Conservation (phyloP, 2,797 vertebrate species). For the Delichon dasypus region DNA sequence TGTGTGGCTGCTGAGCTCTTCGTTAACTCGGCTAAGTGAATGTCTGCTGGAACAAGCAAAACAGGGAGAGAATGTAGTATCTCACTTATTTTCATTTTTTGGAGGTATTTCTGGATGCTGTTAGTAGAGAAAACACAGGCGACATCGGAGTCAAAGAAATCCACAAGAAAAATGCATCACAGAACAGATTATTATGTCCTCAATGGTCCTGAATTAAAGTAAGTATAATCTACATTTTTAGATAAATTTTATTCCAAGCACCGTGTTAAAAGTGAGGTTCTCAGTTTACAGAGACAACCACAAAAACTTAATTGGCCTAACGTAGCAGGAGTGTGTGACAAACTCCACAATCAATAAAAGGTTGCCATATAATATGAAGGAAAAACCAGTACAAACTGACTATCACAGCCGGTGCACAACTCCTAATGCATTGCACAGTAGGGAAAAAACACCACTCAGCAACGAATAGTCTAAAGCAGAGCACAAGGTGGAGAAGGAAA, state of each 20-base stretch:
- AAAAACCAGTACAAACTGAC: not conserved
- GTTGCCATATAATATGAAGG: not conserved
- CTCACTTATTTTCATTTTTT: not conserved
- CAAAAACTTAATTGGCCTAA: not conserved
- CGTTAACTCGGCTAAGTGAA: slow-evolving; percentile 27
- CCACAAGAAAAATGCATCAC: not conserved
- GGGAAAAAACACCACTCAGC: not conserved
- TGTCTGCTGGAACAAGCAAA: slow-evolving; percentile 34
- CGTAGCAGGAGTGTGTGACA: not conserved
- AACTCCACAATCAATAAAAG: not conserved
- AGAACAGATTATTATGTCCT: not conserved
- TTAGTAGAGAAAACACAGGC: not conserved
- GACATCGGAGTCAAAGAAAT: not conserved
- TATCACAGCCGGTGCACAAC: not conserved
- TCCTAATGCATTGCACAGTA: not conserved
- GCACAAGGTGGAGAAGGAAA: not conserved
- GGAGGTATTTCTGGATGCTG: not conserved
- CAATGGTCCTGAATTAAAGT: not conserved
- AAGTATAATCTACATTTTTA: not conserved
- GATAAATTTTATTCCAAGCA: not conserved
- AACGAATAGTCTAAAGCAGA: not conserved
- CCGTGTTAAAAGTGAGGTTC: not conserved
- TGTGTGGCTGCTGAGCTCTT: slow-evolving; percentile 27
- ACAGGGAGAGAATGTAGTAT: not conserved
- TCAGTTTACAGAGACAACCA: not conserved